A percentile compares a stretch with the other conserved stretches of the same genome.
Conservation (phyloP, 1,140 invertebrate genomes). For the Hypsibius dujardini region DNA sequence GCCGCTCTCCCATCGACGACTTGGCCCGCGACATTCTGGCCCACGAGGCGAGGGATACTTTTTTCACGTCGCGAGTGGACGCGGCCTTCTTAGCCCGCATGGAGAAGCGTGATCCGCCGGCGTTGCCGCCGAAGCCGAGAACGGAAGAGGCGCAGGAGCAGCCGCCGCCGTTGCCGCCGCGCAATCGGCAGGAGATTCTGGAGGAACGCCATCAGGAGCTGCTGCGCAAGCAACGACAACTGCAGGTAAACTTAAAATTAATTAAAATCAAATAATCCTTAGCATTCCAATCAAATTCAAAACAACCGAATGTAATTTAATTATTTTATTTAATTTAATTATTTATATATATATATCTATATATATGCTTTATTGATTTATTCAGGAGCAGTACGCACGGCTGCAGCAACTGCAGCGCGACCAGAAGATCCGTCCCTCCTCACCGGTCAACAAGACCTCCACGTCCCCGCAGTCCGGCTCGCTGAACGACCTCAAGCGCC, state of each 20-base stretch:
- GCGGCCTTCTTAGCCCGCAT: neutral
- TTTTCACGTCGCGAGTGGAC: neutral
- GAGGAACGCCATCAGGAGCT: conserved; percentile 68
- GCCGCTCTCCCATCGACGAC: conserved; percentile 10
- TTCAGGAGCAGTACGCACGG: conserved; percentile 58
- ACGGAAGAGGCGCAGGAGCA: neutral
- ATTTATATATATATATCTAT: neutral
- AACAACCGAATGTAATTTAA: neutral
- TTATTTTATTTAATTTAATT: neutral
- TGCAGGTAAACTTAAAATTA: conserved; percentile 37
- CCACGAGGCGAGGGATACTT: neutral
- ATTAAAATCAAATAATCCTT: too few relatives aligned
- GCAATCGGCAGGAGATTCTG: conserved; percentile 48
- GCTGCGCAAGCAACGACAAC: conserved; percentile 58
- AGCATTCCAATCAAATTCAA: neutral
- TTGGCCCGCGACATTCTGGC: conserved; percentile 8
- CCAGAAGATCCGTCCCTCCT: conserved; percentile 42
- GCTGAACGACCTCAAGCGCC: conserved; percentile 38
- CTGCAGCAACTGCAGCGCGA: conserved; percentile 63
- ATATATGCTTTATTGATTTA: too few relatives aligned
- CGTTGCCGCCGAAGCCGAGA: neutral
- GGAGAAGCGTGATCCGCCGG: neutral
- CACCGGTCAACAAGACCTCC: conserved; percentile 42
- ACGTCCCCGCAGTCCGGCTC: conserved; percentile 44
- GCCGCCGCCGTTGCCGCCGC: conserved; percentile 22